These are phyloP conservation scores for Plectrocnemia conspersa DNA, from an alignment of 1,140 invertebrate species.

Conservation along the genomic window DNA sequence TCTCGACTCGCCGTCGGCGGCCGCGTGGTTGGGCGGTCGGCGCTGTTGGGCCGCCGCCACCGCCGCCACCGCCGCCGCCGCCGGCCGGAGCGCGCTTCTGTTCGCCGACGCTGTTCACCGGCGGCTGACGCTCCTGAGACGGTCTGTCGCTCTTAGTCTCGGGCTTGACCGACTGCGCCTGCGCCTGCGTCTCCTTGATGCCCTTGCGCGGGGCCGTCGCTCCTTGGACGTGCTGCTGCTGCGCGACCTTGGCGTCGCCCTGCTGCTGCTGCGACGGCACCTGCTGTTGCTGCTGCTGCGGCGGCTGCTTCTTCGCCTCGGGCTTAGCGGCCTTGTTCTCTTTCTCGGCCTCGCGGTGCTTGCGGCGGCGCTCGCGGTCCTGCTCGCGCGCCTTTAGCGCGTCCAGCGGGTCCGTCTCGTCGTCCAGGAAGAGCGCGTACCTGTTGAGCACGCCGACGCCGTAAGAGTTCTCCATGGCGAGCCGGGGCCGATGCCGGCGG, in stretches of 20 bases:
- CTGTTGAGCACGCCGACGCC: slow-evolving; percentile 88
- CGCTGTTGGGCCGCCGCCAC: slow-evolving; percentile 5
- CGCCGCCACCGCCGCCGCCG: slow-evolving; percentile 32
- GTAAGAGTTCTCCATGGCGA: slow-evolving; percentile 83
- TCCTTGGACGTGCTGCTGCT: no score
- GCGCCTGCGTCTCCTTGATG: slow-evolving; percentile 63
- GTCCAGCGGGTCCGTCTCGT: slow-evolving; percentile 83
- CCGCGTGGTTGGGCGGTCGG: slow-evolving; percentile 50
- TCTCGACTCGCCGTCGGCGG: slow-evolving; percentile 40
- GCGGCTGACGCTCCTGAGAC: slow-evolving; percentile 23
- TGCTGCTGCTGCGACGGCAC: background rate
- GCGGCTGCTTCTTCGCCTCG: slow-evolving; percentile 50
- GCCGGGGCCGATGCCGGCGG: slow-evolving; percentile 42
- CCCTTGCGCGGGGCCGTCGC: slow-evolving; percentile 36
- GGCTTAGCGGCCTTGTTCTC: slow-evolving; percentile 69
- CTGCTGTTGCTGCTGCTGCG: background rate
- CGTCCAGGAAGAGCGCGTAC: slow-evolving; percentile 85
- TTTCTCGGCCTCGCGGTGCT: slow-evolving; percentile 77
- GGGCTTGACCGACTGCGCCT: slow-evolving; percentile 68
- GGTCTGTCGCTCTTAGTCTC: slow-evolving; percentile 47
- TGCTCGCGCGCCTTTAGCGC: slow-evolving; percentile 73
- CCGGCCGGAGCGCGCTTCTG: background rate
- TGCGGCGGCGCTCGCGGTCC: slow-evolving; percentile 77
- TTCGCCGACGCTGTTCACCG: slow-evolving; percentile 16
- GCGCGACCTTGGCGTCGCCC: background rate